Evolutionary conservation across 2,797 vertebrate genomes (phyloP).

Genomic region (Eospalax fontanierii): DNA sequence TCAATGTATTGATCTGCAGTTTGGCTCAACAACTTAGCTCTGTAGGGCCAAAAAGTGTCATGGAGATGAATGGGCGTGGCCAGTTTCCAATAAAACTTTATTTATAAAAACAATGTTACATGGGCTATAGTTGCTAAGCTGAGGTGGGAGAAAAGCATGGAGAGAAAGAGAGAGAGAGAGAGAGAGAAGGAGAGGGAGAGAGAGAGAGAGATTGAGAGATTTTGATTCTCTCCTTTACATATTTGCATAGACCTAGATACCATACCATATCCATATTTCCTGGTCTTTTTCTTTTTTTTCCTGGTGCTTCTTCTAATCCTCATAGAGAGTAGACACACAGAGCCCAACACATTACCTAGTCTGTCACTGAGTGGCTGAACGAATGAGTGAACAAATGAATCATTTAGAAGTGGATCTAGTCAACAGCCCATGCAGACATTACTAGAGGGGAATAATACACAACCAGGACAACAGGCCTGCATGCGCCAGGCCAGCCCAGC

Average conservation of each 20-base stretch:
- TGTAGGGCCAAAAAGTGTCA: background rate
- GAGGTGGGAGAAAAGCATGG: background rate
- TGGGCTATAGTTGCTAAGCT: background rate
- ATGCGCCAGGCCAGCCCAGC: too few species aligned
- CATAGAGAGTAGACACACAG: background rate
- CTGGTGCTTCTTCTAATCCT: background rate
- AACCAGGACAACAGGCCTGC: background rate
- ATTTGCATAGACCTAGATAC: background rate
- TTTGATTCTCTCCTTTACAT: slow-evolving; percentile 51
- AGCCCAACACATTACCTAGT: background rate
- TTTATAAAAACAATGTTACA: slow-evolving; percentile 35
- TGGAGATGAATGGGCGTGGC: background rate
- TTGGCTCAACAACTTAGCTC: background rate
- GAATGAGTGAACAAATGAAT: background rate
- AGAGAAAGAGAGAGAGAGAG: too few species aligned
- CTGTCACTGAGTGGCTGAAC: background rate
- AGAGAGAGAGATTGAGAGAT: too few species aligned
- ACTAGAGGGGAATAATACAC: background rate
- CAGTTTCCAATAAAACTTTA: slow-evolving; percentile 69
- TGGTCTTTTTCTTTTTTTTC: background rate
- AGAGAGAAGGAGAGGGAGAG: too few species aligned
- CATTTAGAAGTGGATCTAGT: background rate
- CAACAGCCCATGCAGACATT: slow-evolving; percentile 1
- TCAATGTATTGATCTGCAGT: background rate
- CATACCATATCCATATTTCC: background rate